Percentiles rank a stretch among this genome's conserved stretches.
These are phyloP conservation scores for Hemichromis elongatus DNA, from an alignment of 2,113 vertebrate species.

Conservation along the genomic window DNA sequence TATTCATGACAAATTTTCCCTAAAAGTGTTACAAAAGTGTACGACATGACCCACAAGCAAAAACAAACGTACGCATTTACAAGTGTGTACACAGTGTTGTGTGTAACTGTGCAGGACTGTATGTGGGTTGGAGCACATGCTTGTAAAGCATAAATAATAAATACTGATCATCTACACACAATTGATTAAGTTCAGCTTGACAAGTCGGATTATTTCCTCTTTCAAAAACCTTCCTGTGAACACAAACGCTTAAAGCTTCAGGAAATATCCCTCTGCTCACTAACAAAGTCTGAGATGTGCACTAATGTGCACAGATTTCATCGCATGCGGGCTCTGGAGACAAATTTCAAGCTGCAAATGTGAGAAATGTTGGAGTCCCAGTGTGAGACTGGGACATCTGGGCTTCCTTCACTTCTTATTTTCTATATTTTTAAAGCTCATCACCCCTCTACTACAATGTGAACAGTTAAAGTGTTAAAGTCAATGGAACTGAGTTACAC, in stretches of 20 bases:
- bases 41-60: neutral
- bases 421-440: neutral
- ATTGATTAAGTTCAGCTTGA: neutral
- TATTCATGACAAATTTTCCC: neutral
- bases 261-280: neutral
- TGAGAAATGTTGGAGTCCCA: neutral
- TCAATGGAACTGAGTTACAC: neutral
- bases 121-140: fast-evolving
- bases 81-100: neutral
- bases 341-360: neutral
- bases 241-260: neutral
- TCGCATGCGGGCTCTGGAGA: neutral
- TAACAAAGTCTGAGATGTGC: neutral
- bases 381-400: neutral
- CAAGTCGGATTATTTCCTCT: neutral
- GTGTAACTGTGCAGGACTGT: neutral
- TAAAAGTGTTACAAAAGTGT: neutral
- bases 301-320: neutral
- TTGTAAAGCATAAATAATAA: neutral
- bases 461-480: neutral
- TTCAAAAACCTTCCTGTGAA: neutral
- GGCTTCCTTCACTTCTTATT: neutral
- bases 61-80: neutral
- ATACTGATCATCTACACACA: neutral
- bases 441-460: neutral